These are phyloP conservation scores for Chironomus striatipennis DNA, from an alignment of 1,140 invertebrate genomes.

Conservation along the genomic window DNA sequence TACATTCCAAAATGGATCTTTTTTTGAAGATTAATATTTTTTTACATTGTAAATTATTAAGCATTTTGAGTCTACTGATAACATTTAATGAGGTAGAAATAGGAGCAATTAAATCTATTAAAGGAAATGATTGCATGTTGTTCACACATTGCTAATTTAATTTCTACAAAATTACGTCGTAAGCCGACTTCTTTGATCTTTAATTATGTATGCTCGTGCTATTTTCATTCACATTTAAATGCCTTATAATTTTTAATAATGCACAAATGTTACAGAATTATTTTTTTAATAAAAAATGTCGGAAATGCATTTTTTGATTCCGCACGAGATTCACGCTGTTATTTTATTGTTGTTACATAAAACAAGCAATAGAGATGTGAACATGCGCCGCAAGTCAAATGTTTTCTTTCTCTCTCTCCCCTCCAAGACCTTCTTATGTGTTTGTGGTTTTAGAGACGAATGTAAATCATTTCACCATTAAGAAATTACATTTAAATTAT, in stretches of 20 bases:
- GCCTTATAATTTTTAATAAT: no score
- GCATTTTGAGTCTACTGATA: background rate
- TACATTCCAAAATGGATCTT: background rate
- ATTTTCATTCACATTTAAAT: background rate
- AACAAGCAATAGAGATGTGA: background rate
- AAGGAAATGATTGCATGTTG: no score
- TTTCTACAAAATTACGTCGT: no score
- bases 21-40: background rate
- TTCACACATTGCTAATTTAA: no score
- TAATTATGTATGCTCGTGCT: no score
- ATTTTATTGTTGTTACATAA: background rate
- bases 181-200: no score
- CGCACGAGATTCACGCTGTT: background rate
- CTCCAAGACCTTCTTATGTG: background rate
- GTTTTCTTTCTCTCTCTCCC: background rate
- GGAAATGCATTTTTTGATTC: background rate
- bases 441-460: background rate
- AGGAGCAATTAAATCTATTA: no score
- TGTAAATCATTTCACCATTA: background rate
- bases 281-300: background rate
- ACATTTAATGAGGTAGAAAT: background rate
- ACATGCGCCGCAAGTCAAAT: background rate
- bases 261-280: background rate
- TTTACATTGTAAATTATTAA: slow-evolving; percentile 2
- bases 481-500: slow-evolving; percentile 3